Evolutionary conservation across 2,888 invertebrate genomes (phyloP).

Genomic region (Mimumesa dahlbomi): DNA sequence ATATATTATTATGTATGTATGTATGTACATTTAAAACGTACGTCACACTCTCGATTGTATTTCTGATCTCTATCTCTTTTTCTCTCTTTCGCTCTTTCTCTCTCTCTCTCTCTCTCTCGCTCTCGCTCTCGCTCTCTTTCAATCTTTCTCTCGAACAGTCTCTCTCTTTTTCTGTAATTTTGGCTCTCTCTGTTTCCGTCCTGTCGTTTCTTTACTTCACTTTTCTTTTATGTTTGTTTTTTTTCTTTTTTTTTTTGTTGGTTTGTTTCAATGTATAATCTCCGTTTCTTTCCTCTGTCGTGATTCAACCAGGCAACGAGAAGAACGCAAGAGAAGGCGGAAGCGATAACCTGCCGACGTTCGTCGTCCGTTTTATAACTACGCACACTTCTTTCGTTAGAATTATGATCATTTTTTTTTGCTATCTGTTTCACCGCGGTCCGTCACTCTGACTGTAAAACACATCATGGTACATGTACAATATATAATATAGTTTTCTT

Average conservation of each 20-base stretch:
- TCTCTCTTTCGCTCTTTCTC: slow-evolving; percentile 11
- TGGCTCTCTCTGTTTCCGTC: slow-evolving; percentile 16
- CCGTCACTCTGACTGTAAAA: slow-evolving; percentile 38
- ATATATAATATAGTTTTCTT: too few relatives aligned
- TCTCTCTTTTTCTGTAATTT: slow-evolving; percentile 9
- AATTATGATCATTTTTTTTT: too few relatives aligned
- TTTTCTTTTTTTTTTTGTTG: slow-evolving; percentile 7
- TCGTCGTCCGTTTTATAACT: slow-evolving; percentile 44
- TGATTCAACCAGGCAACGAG: slow-evolving; percentile 62
- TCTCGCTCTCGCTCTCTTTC: slow-evolving; percentile 39
- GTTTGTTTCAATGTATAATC: slow-evolving; percentile 20
- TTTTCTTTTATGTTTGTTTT: slow-evolving; percentile 4
- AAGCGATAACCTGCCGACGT: slow-evolving; percentile 71
- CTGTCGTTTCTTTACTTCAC: slow-evolving; percentile 3
- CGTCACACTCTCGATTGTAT: slow-evolving; percentile 22
- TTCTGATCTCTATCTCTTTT: slow-evolving; percentile 23
- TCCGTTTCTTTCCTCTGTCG: slow-evolving; percentile 29
- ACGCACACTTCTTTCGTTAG: slow-evolving; percentile 4
- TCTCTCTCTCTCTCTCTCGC: slow-evolving; percentile 28
- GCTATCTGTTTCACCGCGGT: slow-evolving; percentile 34
- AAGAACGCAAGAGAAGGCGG: slow-evolving; percentile 73
- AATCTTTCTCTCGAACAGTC: slow-evolving; percentile 13
- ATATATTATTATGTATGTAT: slow-evolving; percentile 15
- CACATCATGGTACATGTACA: slow-evolving; percentile 19
- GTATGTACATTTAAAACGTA: background rate